phyloP scores from a whole-genome alignment of 64 coral and sea anemone species.

The Porites lutea region DNA sequence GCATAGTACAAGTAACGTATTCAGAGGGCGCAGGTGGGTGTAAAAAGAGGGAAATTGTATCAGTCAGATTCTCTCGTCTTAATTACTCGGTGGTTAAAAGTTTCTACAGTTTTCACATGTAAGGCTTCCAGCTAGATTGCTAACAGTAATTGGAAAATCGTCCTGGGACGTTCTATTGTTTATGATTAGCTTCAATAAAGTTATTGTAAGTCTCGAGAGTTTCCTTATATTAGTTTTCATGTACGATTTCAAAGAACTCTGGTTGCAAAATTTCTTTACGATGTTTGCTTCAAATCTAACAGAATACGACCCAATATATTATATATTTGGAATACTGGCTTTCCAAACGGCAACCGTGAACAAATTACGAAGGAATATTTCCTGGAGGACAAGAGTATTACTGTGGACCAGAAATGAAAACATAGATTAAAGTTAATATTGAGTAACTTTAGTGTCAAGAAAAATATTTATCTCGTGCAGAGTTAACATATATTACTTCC shows the following conservation, averaged over 20 bases:
- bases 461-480: neutral
- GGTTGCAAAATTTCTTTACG: neutral
- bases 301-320: conserved; percentile 18
- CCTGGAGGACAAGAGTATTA: neutral
- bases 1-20: conserved; percentile 2
- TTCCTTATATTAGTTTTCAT: neutral
- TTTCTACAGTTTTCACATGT: conserved; percentile 4
- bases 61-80: conserved; percentile 1
- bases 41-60: conserved; percentile 9
- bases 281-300: conserved; percentile 1
- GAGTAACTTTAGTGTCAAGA: neutral
- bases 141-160: conserved; percentile 12
- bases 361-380: conserved; percentile 22
- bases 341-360: conserved; percentile 21
- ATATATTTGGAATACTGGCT: conserved; percentile 10
- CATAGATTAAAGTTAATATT: conserved; percentile 23
- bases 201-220: neutral
- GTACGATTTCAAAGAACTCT: conserved; percentile 13
- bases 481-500: conserved; percentile 6
- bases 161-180: conserved; percentile 10
- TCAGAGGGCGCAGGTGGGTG: neutral
- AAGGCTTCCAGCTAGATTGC: conserved; percentile 5
- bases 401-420: conserved; percentile 21
- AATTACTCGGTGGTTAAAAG: conserved; percentile 5
- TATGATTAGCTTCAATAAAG: conserved; percentile 1